Percentiles rank a stretch among this genome's conserved stretches.
phyloP scores from a whole-genome alignment of 2,113 vertebrate species.

The Ptilonorhynchus violaceus region DNA sequence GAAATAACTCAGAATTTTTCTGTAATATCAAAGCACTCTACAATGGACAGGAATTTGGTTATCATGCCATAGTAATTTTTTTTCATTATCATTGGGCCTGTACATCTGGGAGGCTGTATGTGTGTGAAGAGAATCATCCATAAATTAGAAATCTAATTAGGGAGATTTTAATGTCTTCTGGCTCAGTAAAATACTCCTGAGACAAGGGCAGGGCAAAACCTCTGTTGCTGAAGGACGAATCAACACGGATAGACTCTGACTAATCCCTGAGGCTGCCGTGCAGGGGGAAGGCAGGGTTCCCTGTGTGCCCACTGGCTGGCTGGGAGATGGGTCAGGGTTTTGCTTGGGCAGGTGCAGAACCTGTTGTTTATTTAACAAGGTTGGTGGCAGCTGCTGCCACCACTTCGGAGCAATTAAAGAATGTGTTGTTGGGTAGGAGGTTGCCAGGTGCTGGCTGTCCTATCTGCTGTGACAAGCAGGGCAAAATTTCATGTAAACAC shows the following conservation, averaged over 20 bases:
- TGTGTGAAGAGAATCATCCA: not conserved
- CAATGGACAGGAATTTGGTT: not conserved
- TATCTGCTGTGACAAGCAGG: constrained; percentile 38
- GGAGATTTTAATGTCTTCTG: not conserved
- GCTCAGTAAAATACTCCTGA: not conserved
- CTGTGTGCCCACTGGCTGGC: not conserved
- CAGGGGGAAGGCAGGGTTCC: not conserved
- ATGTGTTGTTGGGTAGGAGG: constrained; percentile 50
- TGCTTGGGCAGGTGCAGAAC: constrained; percentile 68
- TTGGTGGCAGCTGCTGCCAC: constrained; percentile 36
- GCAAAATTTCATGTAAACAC: constrained; percentile 68
- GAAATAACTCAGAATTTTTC: not conserved
- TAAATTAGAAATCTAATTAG: constrained; percentile 16
- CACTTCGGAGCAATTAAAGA: constrained; percentile 65
- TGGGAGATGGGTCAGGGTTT: not conserved
- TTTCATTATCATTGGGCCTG: not conserved
- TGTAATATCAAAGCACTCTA: not conserved
- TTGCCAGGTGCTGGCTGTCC: constrained; percentile 75
- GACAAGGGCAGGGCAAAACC: not conserved
- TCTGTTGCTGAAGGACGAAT: not conserved
- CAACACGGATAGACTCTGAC: not conserved
- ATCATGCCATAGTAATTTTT: not conserved
- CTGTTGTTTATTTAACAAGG: constrained; percentile 75
- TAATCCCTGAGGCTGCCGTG: not conserved
- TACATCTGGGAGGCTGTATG: not conserved